A percentile compares a stretch with the other conserved stretches of the same genome.
These are phyloP conservation scores for Antheraea mylitta DNA, from an alignment of 1,140 invertebrate species.

Conservation along the genomic window DNA sequence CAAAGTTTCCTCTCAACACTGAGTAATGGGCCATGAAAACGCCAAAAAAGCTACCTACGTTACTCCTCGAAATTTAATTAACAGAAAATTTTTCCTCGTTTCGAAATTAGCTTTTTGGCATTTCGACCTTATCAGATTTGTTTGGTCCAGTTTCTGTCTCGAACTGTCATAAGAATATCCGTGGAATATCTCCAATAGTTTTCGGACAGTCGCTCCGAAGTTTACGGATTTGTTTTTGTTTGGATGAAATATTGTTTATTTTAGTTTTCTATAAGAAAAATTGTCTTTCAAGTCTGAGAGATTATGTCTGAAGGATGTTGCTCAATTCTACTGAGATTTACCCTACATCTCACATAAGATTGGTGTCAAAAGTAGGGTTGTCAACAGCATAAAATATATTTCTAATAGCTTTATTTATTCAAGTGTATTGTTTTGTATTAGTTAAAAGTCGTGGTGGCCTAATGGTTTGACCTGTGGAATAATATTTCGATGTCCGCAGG, in stretches of 20 bases:
- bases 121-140: neutral
- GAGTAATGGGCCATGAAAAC: conserved; percentile 13
- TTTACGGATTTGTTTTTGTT: neutral
- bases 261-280: neutral
- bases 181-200: neutral
- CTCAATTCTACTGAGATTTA: neutral
- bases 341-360: neutral
- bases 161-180: neutral
- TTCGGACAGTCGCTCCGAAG: neutral
- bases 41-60: conserved; percentile 4
- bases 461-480: too few species aligned
- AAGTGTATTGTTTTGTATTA: too few species aligned
- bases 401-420: too few species aligned
- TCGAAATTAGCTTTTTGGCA: neutral
- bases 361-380: too few species aligned
- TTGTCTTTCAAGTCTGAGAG: neutral
- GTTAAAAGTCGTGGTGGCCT: too few species aligned
- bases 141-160: neutral
- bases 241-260: neutral
- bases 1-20: conserved; percentile 5
- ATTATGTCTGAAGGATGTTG: neutral
- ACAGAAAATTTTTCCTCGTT: neutral
- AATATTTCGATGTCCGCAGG: too few species aligned
- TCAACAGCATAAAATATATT: too few species aligned
- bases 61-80: neutral